These are phyloP conservation scores for Melanostigma gelatinosum DNA, from an alignment of 2,113 vertebrate species.

Conservation along the genomic window DNA sequence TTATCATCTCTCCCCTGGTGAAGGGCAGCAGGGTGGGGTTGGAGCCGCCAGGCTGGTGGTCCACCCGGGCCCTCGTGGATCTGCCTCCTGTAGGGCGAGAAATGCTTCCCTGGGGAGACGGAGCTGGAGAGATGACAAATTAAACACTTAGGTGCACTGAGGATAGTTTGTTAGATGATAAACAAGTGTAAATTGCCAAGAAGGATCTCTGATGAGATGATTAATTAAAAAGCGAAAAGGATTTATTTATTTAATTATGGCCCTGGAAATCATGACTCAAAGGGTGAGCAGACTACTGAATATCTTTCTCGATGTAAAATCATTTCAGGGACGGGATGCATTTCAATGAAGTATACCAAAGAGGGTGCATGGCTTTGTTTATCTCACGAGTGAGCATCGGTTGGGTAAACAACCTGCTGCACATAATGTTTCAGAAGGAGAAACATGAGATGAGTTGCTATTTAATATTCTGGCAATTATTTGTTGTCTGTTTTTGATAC, in stretches of 20 bases:
- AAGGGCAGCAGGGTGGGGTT: slow-evolving; percentile 90
- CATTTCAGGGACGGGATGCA: not conserved
- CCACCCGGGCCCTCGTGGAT: slow-evolving; percentile 66
- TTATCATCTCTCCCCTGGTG: slow-evolving; percentile 82
- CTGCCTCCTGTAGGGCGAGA: slow-evolving; percentile 35
- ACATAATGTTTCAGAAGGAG: not conserved
- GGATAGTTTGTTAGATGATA: slow-evolving; percentile 2
- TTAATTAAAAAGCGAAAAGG: slow-evolving; percentile 15
- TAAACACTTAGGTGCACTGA: not conserved
- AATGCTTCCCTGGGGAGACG: slow-evolving; percentile 75
- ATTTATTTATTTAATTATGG: slow-evolving; percentile 9
- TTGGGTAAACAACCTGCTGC: not conserved
- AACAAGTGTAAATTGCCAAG: not conserved
- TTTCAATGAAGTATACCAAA: not conserved
- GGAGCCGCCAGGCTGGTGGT: slow-evolving; percentile 73
- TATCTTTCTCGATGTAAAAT: not conserved
- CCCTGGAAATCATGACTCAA: slow-evolving; percentile 11
- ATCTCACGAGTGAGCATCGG: not conserved
- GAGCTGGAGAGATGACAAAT: slow-evolving; percentile 66
- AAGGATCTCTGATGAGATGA: slow-evolving; percentile 12
- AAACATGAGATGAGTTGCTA: not conserved
- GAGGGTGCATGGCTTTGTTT: not conserved
- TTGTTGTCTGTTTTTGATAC: slow-evolving; percentile 5
- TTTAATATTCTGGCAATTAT: slow-evolving; percentile 3
- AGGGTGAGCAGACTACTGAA: slow-evolving; percentile 10